Evolutionary conservation across 2,113 vertebrate genomes (phyloP).

Genomic region (human): GRCh38 chr4:121906001-121906500

Average conservation of each 20-base stretch:
- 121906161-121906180: constrained; percentile 36
- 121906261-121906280: neutral
- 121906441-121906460: neutral
- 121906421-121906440: neutral
- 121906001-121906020: neutral
- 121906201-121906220: neutral
- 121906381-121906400: rapidly evolving
- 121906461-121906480: neutral
- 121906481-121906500: neutral
- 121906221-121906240: neutral
- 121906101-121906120: neutral
- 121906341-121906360: neutral
- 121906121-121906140: neutral
- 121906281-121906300: neutral
- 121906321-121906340: neutral
- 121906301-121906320: neutral
- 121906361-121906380: neutral
- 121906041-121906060: rapidly evolving
- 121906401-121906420: neutral
- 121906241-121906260: neutral
- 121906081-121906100: neutral
- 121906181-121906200: neutral
- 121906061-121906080: neutral
- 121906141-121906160: neutral
- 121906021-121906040: neutral